Percentiles rank a stretch among this genome's conserved stretches.
These are phyloP conservation scores for Typhlomys cinereus DNA, from an alignment of 2,113 vertebrate genomes.

Conservation along the genomic window DNA sequence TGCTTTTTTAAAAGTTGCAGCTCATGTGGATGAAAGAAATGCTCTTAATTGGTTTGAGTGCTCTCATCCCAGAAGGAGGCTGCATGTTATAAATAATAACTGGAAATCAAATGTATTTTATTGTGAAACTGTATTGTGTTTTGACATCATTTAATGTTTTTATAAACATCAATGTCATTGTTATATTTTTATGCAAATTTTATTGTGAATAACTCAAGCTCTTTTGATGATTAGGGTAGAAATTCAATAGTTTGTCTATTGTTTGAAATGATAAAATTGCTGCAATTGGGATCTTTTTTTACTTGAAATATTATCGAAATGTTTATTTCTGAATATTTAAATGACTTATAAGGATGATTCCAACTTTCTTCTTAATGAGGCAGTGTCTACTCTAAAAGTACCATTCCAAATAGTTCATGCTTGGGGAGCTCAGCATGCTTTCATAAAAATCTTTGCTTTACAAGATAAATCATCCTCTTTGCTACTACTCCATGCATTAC, in stretches of 20 bases:
- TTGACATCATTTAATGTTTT: slow-evolving; percentile 64
- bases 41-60: slow-evolving; percentile 67
- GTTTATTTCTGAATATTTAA: slow-evolving; percentile 70
- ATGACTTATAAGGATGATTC: slow-evolving; percentile 55
- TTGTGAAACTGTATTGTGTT: slow-evolving; percentile 56
- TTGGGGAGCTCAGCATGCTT: slow-evolving; percentile 60
- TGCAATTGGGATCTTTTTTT: slow-evolving; percentile 55
- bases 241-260: slow-evolving; percentile 65
- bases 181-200: slow-evolving; percentile 67
- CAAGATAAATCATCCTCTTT: slow-evolving; percentile 59
- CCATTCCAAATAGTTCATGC: slow-evolving; percentile 6
- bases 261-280: slow-evolving; percentile 58
- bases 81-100: slow-evolving; percentile 71
- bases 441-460: slow-evolving; percentile 54
- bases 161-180: slow-evolving; percentile 56
- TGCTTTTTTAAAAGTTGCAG: slow-evolving; percentile 62
- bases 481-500: not conserved
- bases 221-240: slow-evolving; percentile 53
- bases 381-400: slow-evolving; percentile 50
- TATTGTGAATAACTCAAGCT: slow-evolving; percentile 54
- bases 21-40: slow-evolving; percentile 57
- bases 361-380: slow-evolving; percentile 58
- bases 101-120: slow-evolving; percentile 72
- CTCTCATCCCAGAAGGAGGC: slow-evolving; percentile 72
- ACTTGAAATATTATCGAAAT: slow-evolving; percentile 58